Percentiles rank a stretch among this genome's conserved stretches.
These are phyloP conservation scores for Amblyteles armatorius DNA, from an alignment of 2,888 invertebrate species.

Conservation along the genomic window DNA sequence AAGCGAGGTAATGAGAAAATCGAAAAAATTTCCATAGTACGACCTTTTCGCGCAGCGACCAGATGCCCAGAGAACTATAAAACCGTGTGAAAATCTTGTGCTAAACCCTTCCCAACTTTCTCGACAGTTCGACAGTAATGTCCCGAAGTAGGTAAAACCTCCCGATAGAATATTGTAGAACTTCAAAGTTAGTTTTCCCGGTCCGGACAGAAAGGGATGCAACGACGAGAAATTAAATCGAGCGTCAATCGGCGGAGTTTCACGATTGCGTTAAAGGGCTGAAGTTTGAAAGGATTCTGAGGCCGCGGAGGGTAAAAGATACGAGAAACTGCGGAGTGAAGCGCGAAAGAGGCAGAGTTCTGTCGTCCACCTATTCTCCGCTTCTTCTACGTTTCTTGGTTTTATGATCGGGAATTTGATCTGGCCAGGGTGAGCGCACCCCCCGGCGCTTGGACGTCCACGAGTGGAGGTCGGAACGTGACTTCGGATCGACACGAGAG, in stretches of 20 bases:
- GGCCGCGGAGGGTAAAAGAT: conserved; percentile 13
- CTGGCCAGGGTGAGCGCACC: conserved; percentile 62
- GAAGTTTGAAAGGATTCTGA: conserved; percentile 34
- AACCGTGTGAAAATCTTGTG: conserved; percentile 53
- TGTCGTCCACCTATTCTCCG: conserved; percentile 42
- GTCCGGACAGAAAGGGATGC: conserved; percentile 42
- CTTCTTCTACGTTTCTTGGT: conserved; percentile 55
- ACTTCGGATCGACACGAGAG: conserved; percentile 67
- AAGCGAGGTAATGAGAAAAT: conserved; percentile 40
- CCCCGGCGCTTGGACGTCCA: conserved; percentile 52
- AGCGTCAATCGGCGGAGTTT: conserved; percentile 76
- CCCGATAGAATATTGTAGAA: conserved; percentile 52
- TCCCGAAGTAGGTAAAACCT: conserved; percentile 33
- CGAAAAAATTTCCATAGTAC: conserved; percentile 44
- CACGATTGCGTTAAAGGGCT: conserved; percentile 64
- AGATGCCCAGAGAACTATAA: conserved; percentile 56
- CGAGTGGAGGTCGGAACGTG: conserved; percentile 66
- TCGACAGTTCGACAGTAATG: conserved; percentile 58
- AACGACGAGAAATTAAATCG: conserved; percentile 77
- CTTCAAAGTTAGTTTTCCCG: conserved; percentile 39
- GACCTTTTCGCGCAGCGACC: conserved; percentile 37
- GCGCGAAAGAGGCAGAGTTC: conserved; percentile 9
- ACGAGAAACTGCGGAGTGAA: conserved; percentile 2
- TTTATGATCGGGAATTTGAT: conserved; percentile 76
- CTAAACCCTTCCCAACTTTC: conserved; percentile 49